Conservation (phyloP, 2,888 invertebrate species). For the Drosophila greeni region DNA sequence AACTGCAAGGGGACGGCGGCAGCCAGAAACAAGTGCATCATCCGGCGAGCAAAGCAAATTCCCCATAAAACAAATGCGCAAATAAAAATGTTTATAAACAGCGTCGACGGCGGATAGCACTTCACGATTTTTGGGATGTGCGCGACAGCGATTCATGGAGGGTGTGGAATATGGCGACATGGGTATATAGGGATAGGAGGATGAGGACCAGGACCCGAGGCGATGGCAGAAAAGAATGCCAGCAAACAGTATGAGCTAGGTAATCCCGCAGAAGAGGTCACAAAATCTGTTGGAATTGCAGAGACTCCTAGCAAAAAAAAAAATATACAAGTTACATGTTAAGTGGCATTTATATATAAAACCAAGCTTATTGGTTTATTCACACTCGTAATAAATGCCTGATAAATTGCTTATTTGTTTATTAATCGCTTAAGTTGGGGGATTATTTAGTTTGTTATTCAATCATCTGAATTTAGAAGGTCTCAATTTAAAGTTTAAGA, state of each 20-base stretch:
- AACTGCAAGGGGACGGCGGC: conserved; percentile 16
- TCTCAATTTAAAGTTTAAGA: not conserved
- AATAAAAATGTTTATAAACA: conserved; percentile 48
- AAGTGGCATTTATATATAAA: too few relatives aligned
- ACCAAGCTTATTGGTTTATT: not conserved
- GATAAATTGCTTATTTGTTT: not conserved
- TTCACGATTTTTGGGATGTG: conserved; percentile 38
- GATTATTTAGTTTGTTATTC: not conserved
- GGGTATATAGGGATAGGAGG: not conserved
- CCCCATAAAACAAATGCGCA: conserved; percentile 46
- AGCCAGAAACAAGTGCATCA: conserved; percentile 40
- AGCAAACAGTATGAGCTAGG: conserved; percentile 20
- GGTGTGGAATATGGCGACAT: not conserved
- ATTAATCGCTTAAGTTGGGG: not conserved
- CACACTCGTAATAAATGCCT: not conserved
- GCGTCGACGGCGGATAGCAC: conserved; percentile 26
- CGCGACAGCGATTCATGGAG: conserved; percentile 27
- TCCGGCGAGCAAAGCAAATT: conserved; percentile 38
- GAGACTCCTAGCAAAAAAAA: too few relatives aligned
- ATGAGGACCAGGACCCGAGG: not conserved
- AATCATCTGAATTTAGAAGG: too few relatives aligned
- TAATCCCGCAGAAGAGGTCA: conserved; percentile 8
- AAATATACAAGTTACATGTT: too few relatives aligned
- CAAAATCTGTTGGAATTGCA: conserved; percentile 11
- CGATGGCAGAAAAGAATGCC: not conserved